Evolutionary conservation across 2,113 vertebrate species (phyloP), one percentile per base, ranked within the genome.

Genomic region (Capricornis sumatraensis): DNA sequence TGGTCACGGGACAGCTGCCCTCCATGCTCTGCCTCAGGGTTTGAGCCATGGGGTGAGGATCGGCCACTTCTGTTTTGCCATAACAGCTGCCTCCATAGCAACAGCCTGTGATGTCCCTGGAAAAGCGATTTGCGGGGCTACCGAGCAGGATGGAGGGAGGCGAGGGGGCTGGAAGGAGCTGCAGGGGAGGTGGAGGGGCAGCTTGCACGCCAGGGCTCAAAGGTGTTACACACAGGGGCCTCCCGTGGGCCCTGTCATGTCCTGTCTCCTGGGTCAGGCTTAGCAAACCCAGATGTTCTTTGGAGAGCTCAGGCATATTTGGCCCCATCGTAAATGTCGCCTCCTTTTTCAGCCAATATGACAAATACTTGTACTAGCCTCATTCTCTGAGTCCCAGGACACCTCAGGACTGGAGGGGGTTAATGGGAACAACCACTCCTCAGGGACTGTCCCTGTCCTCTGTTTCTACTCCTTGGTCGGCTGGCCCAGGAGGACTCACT

Each of bases 81-180:
- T 62, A 97, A 97, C 94, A 97, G 74, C 53, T n/a, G 91, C 60
- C 40, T 87, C 95, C 95, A 95, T 94, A 93, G 97, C 40, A 98
- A 98, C 97, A 90, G 95, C 13, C 3, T 52, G 78, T 47, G 89
- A 93, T 89, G 89, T 94, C 71, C 50, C 95, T 97, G 97, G 96
- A 96, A 93, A 96, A 96, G 83, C 0, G 0, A 92, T 97, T 23
- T 85, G 53, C 28, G 47, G 86, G 43, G 55, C 43, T 57, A 5
- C 8, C 0, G 40, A 57, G 64, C 55, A 82, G 33, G 40, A 33
- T 43, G 47, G 64, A 45, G 43, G 47, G 57, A 23, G 17, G 25
- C 15, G 27, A 76, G 23, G 71, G 71, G 23, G 47, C 71, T 23
- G 50, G 19, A 67, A 52, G 53, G 43, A 52, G 40, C 50, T 10